A percentile compares a stretch with the other conserved stretches of the same genome.
Evolutionary conservation across 2,888 invertebrate species (phyloP).

Genomic region (Plagiodera versicolora): DNA sequence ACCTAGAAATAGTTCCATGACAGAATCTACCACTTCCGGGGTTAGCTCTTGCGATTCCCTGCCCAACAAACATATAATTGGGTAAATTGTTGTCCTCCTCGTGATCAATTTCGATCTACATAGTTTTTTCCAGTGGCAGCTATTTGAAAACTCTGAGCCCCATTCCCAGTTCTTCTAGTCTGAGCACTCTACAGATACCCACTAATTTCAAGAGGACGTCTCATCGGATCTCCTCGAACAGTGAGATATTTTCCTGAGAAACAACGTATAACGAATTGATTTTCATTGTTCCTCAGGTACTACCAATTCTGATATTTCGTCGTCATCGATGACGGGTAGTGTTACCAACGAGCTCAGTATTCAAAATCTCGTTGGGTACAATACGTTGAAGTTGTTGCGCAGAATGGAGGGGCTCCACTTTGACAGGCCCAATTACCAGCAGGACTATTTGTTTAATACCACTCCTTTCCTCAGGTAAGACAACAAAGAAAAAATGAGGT

Average conservation of each 20-base stretch:
- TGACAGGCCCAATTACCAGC: conserved; percentile 31
- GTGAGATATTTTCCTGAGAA: conserved; percentile 45
- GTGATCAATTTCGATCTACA: no score
- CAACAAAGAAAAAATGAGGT: not conserved
- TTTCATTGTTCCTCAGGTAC: conserved; percentile 49
- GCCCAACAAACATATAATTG: conserved; percentile 36
- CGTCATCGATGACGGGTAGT: conserved; percentile 57
- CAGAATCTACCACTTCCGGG: conserved; percentile 82
- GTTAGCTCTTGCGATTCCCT: conserved; percentile 78
- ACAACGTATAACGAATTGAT: not conserved
- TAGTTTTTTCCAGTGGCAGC: conserved; percentile 59
- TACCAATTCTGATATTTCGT: conserved; percentile 58
- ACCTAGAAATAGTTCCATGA: conserved; percentile 58
- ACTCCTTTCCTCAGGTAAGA: conserved; percentile 36
- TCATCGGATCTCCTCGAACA: conserved; percentile 61
- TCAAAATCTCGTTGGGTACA: conserved; percentile 76
- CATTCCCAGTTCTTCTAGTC: conserved; percentile 81
- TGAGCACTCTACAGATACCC: conserved; percentile 54
- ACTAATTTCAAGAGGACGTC: conserved; percentile 50
- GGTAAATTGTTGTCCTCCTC: conserved; percentile 30
- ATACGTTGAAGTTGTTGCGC: conserved; percentile 69
- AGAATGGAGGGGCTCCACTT: conserved; percentile 36
- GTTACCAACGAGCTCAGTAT: conserved; percentile 64
- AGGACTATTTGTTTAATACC: conserved; percentile 34
- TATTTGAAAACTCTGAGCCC: conserved; percentile 81